These are phyloP conservation scores for Zoanthus sociatus DNA, from an alignment of 92 coral and sea anemone species.

Conservation along the genomic window DNA sequence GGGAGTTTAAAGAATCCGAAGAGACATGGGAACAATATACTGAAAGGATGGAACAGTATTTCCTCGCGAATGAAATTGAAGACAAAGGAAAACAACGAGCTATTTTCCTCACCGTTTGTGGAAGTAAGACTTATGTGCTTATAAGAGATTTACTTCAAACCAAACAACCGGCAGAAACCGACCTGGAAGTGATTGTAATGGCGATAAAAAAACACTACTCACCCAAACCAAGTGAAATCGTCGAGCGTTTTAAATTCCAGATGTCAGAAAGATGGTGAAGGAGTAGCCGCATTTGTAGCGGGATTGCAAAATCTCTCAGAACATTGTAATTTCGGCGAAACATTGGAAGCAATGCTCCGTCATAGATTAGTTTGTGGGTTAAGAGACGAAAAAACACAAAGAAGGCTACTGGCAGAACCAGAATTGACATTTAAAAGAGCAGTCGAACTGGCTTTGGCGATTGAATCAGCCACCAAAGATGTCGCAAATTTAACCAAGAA, in stretches of 20 bases:
- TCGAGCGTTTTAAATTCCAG: slow-evolving; percentile 66
- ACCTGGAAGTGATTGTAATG: slow-evolving; percentile 21
- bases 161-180: slow-evolving; percentile 51
- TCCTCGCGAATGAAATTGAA: slow-evolving; percentile 55
- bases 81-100: slow-evolving; percentile 50
- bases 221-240: slow-evolving; percentile 69
- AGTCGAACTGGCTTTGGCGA: slow-evolving; percentile 43
- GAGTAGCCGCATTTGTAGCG: slow-evolving; percentile 65
- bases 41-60: slow-evolving; percentile 52
- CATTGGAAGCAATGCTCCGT: slow-evolving; percentile 24
- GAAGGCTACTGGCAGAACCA: slow-evolving; percentile 47
- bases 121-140: slow-evolving; percentile 62
- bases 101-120: slow-evolving; percentile 61
- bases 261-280: slow-evolving; percentile 58
- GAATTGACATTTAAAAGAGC: slow-evolving; percentile 37
- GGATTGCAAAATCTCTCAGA: slow-evolving; percentile 51
- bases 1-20: slow-evolving; percentile 1
- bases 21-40: slow-evolving; percentile 19
- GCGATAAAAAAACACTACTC: slow-evolving; percentile 41
- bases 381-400: slow-evolving; percentile 45
- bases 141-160: slow-evolving; percentile 56
- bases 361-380: slow-evolving; percentile 45
- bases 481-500: slow-evolving; percentile 11
- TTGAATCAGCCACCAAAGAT: slow-evolving; percentile 26
- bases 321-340: slow-evolving; percentile 13